These are phyloP conservation scores for Salminus brasiliensis DNA, from an alignment of 2,113 vertebrate species.

Conservation along the genomic window DNA sequence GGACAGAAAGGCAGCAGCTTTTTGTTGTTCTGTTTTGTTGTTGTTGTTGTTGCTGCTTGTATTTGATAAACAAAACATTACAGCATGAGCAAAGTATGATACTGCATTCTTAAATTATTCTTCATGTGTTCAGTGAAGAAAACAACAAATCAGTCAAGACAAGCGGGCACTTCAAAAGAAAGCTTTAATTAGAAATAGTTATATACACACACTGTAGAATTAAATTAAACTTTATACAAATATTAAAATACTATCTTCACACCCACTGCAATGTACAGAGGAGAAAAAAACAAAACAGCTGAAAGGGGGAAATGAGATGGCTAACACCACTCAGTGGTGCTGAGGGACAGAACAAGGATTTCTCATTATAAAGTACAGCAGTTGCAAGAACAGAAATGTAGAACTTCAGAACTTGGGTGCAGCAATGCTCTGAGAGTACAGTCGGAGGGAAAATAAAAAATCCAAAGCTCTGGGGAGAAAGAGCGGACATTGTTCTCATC, in stretches of 20 bases:
- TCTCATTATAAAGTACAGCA: conserved; percentile 55
- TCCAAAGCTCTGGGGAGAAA: conserved; percentile 55
- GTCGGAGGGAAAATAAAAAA: conserved; percentile 63
- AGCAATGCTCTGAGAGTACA: conserved; percentile 57
- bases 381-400: conserved; percentile 60
- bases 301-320: conserved; percentile 63
- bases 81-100: too few relatives aligned
- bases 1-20: background rate
- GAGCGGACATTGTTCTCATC: conserved; percentile 62
- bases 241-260: conserved; percentile 99
- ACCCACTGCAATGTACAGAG: conserved; percentile 97
- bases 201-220: conserved; percentile 99
- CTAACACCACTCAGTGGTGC: conserved; percentile 76
- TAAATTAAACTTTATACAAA: conserved; percentile 99
- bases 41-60: too few relatives aligned
- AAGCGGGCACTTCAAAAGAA: conserved; percentile 86
- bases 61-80: too few relatives aligned
- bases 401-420: conserved; percentile 61
- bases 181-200: conserved; percentile 99
- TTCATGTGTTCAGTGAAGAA: too few relatives aligned
- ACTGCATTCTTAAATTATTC: too few relatives aligned
- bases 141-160: conserved; percentile 39
- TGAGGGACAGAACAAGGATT: conserved; percentile 45
- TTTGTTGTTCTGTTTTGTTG: background rate
- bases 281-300: conserved; percentile 75